Conservation (phyloP, 2,797 vertebrate genomes). For the Microchirus variegatus region DNA sequence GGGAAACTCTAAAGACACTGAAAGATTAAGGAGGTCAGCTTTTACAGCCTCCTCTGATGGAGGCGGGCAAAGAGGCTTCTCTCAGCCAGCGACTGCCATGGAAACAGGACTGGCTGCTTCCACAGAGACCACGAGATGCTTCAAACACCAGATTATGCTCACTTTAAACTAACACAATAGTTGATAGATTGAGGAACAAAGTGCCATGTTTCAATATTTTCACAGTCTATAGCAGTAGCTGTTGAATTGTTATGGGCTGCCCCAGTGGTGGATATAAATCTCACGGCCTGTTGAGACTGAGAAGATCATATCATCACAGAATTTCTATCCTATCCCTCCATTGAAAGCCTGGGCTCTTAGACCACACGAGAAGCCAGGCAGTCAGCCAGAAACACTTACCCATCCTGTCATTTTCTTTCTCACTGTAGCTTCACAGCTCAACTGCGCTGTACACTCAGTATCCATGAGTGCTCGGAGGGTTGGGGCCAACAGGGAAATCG, state of each 20-base stretch:
- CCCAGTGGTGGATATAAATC: constrained; percentile 10
- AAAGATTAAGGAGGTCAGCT: constrained; percentile 73
- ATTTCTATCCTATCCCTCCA: constrained; percentile 36
- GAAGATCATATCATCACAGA: constrained; percentile 48
- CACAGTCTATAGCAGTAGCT: no score
- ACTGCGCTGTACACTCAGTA: constrained; percentile 43
- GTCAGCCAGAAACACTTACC: constrained; percentile 68
- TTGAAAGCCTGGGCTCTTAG: constrained; percentile 46
- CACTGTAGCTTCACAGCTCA: constrained; percentile 60
- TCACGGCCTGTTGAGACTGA: constrained; percentile 22
- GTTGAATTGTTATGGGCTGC: no score
- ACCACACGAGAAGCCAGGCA: constrained; percentile 62
- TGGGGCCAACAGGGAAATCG: constrained; percentile 31
- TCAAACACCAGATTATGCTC: no score
- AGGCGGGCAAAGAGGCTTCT: constrained; percentile 39
- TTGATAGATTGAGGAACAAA: no score
- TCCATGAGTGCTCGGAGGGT: constrained; percentile 34
- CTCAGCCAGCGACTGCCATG: constrained; percentile 45
- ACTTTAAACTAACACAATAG: no score
- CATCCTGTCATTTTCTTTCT: constrained; percentile 63
- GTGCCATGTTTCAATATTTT: neutral
- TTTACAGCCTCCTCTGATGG: constrained; percentile 49
- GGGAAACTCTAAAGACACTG: constrained; percentile 63
- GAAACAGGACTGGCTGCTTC: constrained; percentile 44
- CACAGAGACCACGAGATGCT: constrained; percentile 8